Conservation (phyloP, 2,113 vertebrate species). For the Myodes glareolus region DNA sequence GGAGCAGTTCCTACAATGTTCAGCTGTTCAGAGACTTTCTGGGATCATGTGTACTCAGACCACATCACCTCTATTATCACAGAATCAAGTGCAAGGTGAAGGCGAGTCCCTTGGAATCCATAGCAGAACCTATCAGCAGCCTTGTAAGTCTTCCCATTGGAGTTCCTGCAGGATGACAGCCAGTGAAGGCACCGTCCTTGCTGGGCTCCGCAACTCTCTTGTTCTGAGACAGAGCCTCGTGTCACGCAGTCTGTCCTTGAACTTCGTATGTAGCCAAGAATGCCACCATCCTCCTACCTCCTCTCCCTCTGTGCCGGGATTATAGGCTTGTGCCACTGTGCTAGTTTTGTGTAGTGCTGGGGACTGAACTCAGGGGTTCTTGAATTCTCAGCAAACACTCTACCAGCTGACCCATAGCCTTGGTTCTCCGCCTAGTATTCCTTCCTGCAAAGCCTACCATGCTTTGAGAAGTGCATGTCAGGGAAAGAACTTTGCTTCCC, state of each 20-base stretch:
- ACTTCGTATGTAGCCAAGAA: background rate
- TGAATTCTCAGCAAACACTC: background rate
- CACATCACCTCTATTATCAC: background rate
- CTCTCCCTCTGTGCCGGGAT: background rate
- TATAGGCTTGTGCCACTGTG: background rate
- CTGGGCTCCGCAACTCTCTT: background rate
- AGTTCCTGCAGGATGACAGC: background rate
- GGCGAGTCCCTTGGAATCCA: background rate
- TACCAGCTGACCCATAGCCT: background rate
- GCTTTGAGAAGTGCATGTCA: background rate
- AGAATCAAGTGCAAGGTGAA: background rate
- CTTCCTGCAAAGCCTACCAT: background rate
- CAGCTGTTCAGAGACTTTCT: background rate
- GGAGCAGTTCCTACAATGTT: slow-evolving; percentile 2
- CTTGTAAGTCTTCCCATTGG: background rate
- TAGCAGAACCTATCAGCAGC: background rate
- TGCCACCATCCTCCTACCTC: background rate
- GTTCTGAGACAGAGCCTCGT: background rate
- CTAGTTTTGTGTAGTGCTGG: background rate
- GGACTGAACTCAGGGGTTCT: background rate
- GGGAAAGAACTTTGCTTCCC: background rate
- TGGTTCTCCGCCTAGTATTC: background rate
- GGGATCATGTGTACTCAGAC: background rate
- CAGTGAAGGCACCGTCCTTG: background rate
- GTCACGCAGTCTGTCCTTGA: background rate